Evolutionary conservation across 2,797 vertebrate species (phyloP).

Genomic region (Protonibea diacanthus): DNA sequence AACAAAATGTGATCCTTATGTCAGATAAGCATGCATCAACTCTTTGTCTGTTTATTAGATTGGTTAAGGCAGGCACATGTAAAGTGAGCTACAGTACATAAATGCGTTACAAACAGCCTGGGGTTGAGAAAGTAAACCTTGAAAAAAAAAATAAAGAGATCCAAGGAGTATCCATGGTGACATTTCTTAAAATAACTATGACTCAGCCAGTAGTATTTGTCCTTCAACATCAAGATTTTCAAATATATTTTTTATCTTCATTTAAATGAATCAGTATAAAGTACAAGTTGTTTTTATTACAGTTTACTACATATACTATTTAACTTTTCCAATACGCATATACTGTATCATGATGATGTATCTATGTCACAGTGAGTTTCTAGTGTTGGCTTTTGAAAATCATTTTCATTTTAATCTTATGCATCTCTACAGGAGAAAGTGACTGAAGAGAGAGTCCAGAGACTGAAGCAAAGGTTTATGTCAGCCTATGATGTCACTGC

Average conservation of each 20-base stretch:
- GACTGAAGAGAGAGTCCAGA: constrained; percentile 87
- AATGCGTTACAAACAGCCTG: not conserved
- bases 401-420: not conserved
- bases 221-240: not conserved
- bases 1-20: not conserved
- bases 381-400: constrained; percentile 2
- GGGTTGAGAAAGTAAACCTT: constrained; percentile 6
- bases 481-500: constrained; percentile 85
- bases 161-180: constrained; percentile 69
- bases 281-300: not conserved
- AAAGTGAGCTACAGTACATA: not conserved
- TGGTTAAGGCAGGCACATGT: not conserved
- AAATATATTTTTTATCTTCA: not conserved
- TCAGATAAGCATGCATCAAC: not conserved
- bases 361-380: not conserved
- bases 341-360: not conserved
- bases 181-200: constrained; percentile 50
- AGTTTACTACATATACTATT: not conserved
- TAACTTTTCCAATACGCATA: not conserved
- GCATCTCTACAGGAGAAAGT: constrained; percentile 81
- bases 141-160: not conserved
- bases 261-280: not conserved
- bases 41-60: not conserved
- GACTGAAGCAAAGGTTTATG: constrained; percentile 90
- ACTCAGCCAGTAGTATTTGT: constrained; percentile 36